phyloP scores from a whole-genome alignment of 2,888 invertebrate genomes.

The Tipula vernalis region DNA sequence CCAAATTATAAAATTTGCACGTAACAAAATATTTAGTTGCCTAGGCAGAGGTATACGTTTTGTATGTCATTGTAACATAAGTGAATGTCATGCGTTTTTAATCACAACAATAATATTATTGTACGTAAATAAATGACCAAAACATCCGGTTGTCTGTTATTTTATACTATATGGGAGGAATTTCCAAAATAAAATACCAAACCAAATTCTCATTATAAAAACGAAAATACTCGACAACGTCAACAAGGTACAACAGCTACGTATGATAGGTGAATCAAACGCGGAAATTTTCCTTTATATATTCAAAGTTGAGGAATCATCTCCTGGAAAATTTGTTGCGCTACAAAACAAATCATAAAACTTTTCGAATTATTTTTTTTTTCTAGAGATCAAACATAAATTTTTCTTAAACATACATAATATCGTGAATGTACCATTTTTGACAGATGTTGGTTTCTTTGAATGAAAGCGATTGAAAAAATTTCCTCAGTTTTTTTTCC shows the following conservation, averaged over 20 bases:
- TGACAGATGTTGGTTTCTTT: too few species aligned
- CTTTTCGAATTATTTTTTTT: not conserved
- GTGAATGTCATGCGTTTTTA: not conserved
- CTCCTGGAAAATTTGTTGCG: not conserved
- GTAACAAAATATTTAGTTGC: not conserved
- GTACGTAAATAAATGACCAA: not conserved
- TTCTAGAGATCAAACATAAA: not conserved
- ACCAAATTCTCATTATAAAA: not conserved
- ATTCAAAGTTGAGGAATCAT: too few species aligned
- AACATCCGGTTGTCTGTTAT: not conserved
- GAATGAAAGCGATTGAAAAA: too few species aligned
- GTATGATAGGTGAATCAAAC: too few species aligned
- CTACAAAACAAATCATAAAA: not conserved
- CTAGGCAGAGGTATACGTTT: not conserved
- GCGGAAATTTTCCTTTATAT: too few species aligned
- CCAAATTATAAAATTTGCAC: not conserved
- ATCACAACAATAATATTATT: not conserved
- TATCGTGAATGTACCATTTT: too few species aligned
- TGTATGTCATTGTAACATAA: not conserved
- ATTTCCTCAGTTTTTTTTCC: too few species aligned
- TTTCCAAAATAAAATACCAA: not conserved
- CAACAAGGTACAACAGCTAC: too few species aligned
- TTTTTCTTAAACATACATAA: not conserved
- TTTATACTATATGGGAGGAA: not conserved
- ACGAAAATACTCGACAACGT: too few species aligned